Evolutionary conservation across 2,113 vertebrate species (phyloP).

Genomic region (Alces alces): DNA sequence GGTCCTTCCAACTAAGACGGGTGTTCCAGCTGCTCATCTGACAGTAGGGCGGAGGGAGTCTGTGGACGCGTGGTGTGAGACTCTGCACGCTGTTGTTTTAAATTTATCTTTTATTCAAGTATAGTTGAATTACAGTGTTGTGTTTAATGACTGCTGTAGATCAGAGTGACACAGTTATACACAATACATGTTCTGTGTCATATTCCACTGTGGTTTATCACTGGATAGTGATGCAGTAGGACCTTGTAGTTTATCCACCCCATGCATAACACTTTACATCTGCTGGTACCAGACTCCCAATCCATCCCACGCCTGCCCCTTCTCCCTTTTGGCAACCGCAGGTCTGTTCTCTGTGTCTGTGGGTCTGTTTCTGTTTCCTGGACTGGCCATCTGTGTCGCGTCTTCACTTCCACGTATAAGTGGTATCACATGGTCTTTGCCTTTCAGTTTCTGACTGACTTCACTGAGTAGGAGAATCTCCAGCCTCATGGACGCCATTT

Average conservation of each 20-base stretch:
- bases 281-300: background rate
- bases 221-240: background rate
- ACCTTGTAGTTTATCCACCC: background rate
- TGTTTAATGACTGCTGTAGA: background rate
- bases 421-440: background rate
- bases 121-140: background rate
- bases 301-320: background rate
- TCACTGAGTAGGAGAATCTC: background rate
- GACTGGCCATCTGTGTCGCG: background rate
- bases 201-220: background rate
- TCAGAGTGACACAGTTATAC: background rate
- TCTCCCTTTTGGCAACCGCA: background rate
- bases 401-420: background rate
- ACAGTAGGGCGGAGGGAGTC: background rate
- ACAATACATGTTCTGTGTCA: background rate
- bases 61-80: fast-evolving
- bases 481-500: background rate
- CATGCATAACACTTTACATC: background rate
- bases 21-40: background rate
- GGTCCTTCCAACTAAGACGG: background rate
- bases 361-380: background rate
- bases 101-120: background rate
- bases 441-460: background rate
- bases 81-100: background rate
- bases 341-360: background rate